Percentiles rank a stretch among this genome's conserved stretches.
These are phyloP conservation scores for Centropus bengalensis DNA, from an alignment of 2,113 vertebrate genomes.

Conservation along the genomic window DNA sequence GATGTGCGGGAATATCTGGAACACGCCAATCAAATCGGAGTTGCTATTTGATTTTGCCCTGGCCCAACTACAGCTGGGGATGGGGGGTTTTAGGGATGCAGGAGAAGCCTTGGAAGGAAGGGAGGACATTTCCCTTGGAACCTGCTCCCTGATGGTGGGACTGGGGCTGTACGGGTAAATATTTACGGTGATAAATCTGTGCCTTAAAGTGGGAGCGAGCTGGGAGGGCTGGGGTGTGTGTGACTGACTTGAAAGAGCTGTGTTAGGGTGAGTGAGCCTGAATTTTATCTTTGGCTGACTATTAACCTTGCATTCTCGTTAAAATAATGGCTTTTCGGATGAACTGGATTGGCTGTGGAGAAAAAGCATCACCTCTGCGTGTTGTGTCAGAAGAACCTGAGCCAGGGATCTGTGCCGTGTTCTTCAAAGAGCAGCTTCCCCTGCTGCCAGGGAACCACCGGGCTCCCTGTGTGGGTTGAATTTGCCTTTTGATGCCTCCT, in stretches of 20 bases:
- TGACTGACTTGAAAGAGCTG: not conserved
- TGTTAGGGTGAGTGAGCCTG: not conserved
- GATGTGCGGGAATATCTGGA: fast-evolving
- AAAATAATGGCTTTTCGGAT: not conserved
- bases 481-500: not conserved
- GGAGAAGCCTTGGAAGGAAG: not conserved
- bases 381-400: not conserved
- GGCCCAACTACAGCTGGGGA: not conserved
- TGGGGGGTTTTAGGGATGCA: not conserved
- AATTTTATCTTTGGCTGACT: not conserved
- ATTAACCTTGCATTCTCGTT: not conserved
- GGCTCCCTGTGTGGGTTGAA: not conserved
- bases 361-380: not conserved
- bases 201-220: not conserved
- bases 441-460: not conserved
- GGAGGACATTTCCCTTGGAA: not conserved
- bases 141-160: not conserved
- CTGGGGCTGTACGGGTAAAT: not conserved
- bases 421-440: not conserved
- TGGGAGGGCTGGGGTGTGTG: not conserved
- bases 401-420: fast-evolving
- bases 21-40: not conserved
- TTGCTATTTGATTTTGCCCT: fast-evolving
- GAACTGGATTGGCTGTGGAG: not conserved
- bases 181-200: not conserved